phyloP scores from a whole-genome alignment of 2,888 invertebrate genomes.

The Siphlonurus alternatus region DNA sequence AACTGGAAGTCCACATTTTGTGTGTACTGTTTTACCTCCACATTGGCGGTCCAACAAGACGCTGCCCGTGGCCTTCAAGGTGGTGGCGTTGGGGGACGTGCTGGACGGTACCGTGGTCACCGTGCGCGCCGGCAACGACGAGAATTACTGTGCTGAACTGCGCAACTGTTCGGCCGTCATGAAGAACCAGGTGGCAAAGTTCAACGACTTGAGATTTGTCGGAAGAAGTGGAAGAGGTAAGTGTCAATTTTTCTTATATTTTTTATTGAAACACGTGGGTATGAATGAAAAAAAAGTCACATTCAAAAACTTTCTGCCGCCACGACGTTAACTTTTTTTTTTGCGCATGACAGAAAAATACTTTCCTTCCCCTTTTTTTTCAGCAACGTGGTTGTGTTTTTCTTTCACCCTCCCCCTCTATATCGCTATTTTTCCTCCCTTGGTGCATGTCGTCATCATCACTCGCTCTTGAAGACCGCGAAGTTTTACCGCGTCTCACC shows the following conservation, averaged over 20 bases:
- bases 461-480: no score
- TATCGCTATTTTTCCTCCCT: no score
- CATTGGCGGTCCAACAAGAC: conserved; percentile 99
- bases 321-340: conserved; percentile 6
- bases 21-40: conserved; percentile 85
- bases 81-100: conserved; percentile 85
- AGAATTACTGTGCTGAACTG: conserved; percentile 92
- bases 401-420: no score
- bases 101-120: conserved; percentile 93
- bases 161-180: conserved; percentile 90
- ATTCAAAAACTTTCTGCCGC: neutral
- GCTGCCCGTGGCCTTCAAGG: conserved; percentile 91
- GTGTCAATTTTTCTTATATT: conserved; percentile 18
- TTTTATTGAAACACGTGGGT: neutral
- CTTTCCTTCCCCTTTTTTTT: neutral
- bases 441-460: no score
- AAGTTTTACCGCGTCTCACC: no score
- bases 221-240: conserved; percentile 97
- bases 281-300: neutral
- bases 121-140: conserved; percentile 93
- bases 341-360: conserved; percentile 17
- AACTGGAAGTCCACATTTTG: conserved; percentile 85
- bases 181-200: conserved; percentile 98
- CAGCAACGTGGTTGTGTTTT: neutral
- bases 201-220: conserved; percentile 96